A percentile compares a stretch with the other conserved stretches of the same genome.
phyloP scores from a whole-genome alignment of 2,888 invertebrate genomes.

The Scotopteryx bipunctaria region DNA sequence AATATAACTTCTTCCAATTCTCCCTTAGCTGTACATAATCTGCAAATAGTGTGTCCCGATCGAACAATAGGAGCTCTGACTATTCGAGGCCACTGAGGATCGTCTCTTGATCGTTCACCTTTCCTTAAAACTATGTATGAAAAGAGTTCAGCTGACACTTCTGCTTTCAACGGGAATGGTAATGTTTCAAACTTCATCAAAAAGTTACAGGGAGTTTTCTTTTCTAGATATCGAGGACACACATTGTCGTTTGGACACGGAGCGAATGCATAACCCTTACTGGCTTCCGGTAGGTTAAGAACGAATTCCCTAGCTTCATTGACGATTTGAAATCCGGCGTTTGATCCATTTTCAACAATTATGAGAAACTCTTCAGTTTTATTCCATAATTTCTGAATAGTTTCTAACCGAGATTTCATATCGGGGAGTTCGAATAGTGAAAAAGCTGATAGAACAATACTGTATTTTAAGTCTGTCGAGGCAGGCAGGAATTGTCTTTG shows the following conservation, averaged over 20 bases:
- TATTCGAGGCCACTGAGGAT: conserved; percentile 90
- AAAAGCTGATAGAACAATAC: conserved; percentile 91
- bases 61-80: conserved; percentile 88
- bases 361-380: conserved; percentile 93
- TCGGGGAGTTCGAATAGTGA: conserved; percentile 91
- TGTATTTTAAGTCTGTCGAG: conserved; percentile 84
- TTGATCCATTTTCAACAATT: conserved; percentile 92
- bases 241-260: conserved; percentile 93
- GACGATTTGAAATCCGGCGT: conserved; percentile 90
- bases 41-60: conserved; percentile 89
- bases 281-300: conserved; percentile 74
- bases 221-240: conserved; percentile 88
- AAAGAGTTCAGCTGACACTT: conserved; percentile 83
- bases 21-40: conserved; percentile 89
- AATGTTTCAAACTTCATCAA: conserved; percentile 84
- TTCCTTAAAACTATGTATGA: conserved; percentile 93
- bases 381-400: conserved; percentile 91
- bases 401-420: conserved; percentile 85
- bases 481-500: conserved; percentile 93
- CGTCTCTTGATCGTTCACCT: conserved; percentile 80
- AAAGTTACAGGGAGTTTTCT: conserved; percentile 91
- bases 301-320: conserved; percentile 94
- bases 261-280: conserved; percentile 86
- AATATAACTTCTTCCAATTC: conserved; percentile 90
- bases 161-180: conserved; percentile 71